These are phyloP conservation scores for Muricea muricata DNA, from an alignment of 92 coral and sea anemone species.

Conservation along the genomic window DNA sequence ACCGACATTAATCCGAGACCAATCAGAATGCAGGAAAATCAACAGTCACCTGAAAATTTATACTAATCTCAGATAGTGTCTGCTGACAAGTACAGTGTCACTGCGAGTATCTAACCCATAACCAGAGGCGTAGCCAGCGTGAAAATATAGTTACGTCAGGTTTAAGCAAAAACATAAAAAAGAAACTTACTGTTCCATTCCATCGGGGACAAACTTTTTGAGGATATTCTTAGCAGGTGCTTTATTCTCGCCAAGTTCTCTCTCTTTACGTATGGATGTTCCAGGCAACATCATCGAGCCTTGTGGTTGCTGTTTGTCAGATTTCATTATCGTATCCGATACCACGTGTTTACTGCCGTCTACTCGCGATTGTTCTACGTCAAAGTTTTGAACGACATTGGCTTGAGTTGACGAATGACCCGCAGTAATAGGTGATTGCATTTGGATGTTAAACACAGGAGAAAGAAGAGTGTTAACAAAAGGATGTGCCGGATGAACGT, in stretches of 20 bases:
- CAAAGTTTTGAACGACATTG: background rate
- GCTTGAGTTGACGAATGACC: background rate
- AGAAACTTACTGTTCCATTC: constrained; percentile 99
- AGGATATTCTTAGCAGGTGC: constrained; percentile 68
- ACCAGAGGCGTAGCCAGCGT: background rate
- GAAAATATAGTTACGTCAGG: too few species aligned
- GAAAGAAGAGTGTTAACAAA: constrained; percentile 21
- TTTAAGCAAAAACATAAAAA: too few species aligned
- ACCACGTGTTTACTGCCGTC: background rate
- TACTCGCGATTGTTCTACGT: background rate
- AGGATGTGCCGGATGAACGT: constrained; percentile 27
- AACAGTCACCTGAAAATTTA: too few species aligned
- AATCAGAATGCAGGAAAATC: too few species aligned
- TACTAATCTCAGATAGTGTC: too few species aligned
- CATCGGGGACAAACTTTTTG: constrained; percentile 88
- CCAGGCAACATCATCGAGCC: background rate
- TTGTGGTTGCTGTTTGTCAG: constrained; percentile 12
- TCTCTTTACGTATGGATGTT: constrained; percentile 5
- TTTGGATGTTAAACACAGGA: constrained; percentile 33
- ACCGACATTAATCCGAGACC: too few species aligned
- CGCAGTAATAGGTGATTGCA: background rate
- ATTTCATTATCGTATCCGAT: background rate
- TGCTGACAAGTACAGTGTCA: too few species aligned
- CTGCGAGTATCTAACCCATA: too few species aligned
- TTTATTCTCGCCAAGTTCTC: too few species aligned